Conservation (phyloP, 1,140 invertebrate species). For the Zaprionus davidi region DNA sequence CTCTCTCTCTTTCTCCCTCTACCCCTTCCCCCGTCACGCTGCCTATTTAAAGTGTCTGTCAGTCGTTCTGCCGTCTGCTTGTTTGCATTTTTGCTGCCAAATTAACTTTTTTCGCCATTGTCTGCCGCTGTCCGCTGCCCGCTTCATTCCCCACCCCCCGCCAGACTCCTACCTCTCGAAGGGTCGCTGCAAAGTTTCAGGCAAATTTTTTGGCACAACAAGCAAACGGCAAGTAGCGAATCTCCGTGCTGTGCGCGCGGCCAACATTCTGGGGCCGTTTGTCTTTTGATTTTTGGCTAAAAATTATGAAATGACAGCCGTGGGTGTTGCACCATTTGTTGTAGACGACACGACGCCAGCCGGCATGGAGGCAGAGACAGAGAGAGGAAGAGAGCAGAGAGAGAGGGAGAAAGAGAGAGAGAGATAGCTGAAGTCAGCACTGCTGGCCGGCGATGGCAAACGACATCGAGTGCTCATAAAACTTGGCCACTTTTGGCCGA, state of each 20-base stretch:
- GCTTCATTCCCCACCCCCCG: neutral
- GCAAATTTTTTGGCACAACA: constrained; percentile 79
- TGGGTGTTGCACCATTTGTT: constrained; percentile 61
- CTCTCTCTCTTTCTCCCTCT: neutral
- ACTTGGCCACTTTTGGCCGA: constrained; percentile 29
- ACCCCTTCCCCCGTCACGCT: neutral
- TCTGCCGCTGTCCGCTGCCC: constrained; percentile 36
- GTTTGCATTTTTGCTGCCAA: constrained; percentile 79
- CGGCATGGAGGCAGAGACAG: neutral
- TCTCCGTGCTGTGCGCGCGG: constrained; percentile 25
- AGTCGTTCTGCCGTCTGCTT: constrained; percentile 54
- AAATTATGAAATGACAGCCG: constrained; percentile 76
- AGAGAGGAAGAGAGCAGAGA: neutral
- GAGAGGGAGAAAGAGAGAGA: neutral
- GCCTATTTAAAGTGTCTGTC: constrained; percentile 68
- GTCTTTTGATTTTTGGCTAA: constrained; percentile 69
- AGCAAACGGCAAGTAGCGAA: constrained; percentile 42
- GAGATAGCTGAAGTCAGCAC: neutral
- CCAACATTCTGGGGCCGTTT: constrained; percentile 55
- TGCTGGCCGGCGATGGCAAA: constrained; percentile 31
- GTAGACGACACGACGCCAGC: constrained; percentile 63
- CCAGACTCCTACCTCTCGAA: neutral
- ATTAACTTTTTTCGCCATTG: constrained; percentile 80
- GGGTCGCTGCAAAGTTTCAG: constrained; percentile 58
- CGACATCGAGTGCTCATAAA: constrained; percentile 62